Evolutionary conservation across 2,888 invertebrate genomes (phyloP).

Genomic region (Crematogaster levior): DNA sequence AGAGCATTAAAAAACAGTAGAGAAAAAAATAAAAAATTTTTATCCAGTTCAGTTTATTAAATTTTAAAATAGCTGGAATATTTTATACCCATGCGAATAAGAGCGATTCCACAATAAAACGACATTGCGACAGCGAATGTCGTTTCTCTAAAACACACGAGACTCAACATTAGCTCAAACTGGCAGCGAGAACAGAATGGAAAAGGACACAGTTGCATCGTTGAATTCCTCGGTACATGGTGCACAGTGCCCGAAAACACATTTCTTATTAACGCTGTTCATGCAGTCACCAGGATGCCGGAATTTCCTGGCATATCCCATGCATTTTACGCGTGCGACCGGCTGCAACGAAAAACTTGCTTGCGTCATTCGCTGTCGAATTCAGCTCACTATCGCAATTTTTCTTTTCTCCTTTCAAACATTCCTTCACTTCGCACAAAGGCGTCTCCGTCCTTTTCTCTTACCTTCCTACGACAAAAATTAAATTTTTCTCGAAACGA

Average conservation of each 20-base stretch:
- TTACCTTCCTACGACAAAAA: not conserved
- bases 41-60: constrained; percentile 9
- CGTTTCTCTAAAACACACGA: constrained; percentile 19
- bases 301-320: constrained; percentile 35
- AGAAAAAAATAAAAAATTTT: not conserved
- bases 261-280: constrained; percentile 49
- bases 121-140: constrained; percentile 12
- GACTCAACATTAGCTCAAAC: constrained; percentile 22
- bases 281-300: constrained; percentile 41
- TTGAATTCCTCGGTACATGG: constrained; percentile 7
- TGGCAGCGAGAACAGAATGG: constrained; percentile 1
- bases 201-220: not conserved
- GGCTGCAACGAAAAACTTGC: constrained; percentile 49
- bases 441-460: not conserved
- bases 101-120: not conserved
- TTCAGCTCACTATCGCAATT: constrained; percentile 3
- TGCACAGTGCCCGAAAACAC: constrained; percentile 11
- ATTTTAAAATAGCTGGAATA: constrained; percentile 3
- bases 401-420: not conserved
- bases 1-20: not conserved
- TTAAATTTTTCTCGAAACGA: not conserved
- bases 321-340: constrained; percentile 25
- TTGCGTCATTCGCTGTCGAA: constrained; percentile 47
- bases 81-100: not conserved
- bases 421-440: not conserved